These are phyloP conservation scores for Esox niger DNA, from an alignment of 2,113 vertebrate genomes.

Conservation along the genomic window DNA sequence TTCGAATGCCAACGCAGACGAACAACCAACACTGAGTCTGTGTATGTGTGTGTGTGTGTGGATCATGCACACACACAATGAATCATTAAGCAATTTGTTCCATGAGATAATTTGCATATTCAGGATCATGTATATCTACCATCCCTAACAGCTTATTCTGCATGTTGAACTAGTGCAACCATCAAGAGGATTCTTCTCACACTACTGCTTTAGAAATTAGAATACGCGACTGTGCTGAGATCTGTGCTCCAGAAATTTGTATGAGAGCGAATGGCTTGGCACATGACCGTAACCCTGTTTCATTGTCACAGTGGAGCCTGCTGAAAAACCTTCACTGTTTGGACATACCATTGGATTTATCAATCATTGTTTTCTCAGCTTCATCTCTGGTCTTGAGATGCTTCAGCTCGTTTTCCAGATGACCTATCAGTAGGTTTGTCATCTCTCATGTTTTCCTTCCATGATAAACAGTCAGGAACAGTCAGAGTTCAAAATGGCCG, in stretches of 20 bases:
- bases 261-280: background rate
- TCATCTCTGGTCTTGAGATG: slow-evolving; percentile 3
- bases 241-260: background rate
- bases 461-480: slow-evolving; percentile 15
- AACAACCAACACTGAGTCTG: background rate
- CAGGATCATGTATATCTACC: background rate
- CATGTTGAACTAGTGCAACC: background rate
- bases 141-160: slow-evolving; percentile 2
- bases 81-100: slow-evolving; percentile 18
- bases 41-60: background rate
- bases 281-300: background rate
- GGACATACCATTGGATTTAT: slow-evolving; percentile 38
- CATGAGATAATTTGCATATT: slow-evolving; percentile 5
- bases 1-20: background rate
- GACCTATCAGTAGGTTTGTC: slow-evolving; percentile 14
- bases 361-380: slow-evolving; percentile 45
- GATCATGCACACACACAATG: background rate
- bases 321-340: slow-evolving; percentile 17
- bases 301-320: background rate
- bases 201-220: background rate
- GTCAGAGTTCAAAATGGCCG: slow-evolving; percentile 15
- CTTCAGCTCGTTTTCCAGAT: slow-evolving; percentile 21
- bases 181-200: background rate
- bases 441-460: slow-evolving; percentile 21
- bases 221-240: background rate